Evolutionary conservation across 2,797 vertebrate species (phyloP).

Genomic region (Paedocypris micromegethes): DNA sequence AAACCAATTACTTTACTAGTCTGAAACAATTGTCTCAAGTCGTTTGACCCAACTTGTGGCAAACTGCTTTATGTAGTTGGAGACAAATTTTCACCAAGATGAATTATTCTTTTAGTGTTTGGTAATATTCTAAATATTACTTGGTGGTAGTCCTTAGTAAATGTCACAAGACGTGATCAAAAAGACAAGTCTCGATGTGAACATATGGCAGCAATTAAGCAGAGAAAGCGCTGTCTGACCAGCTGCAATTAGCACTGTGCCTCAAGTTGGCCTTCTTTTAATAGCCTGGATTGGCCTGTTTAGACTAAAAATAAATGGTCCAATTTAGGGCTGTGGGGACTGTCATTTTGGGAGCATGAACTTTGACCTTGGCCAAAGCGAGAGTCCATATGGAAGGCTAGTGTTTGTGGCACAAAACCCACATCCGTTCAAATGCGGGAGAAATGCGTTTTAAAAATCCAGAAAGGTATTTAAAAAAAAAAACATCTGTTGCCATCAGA

Average conservation of each 20-base stretch:
- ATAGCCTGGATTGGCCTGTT: conserved; percentile 76
- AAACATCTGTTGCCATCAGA: not conserved
- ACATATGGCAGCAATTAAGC: conserved; percentile 81
- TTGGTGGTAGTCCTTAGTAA: conserved; percentile 65
- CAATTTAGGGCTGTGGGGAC: conserved; percentile 68
- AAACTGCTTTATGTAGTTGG: conserved; percentile 34
- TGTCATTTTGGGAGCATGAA: conserved; percentile 69
- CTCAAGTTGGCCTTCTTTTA: conserved; percentile 81
- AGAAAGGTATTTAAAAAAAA: not conserved
- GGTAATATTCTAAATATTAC: not conserved
- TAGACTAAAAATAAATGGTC: conserved; percentile 83
- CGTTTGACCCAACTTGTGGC: conserved; percentile 52
- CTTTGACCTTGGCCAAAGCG: conserved; percentile 69
- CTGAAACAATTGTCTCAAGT: conserved; percentile 57
- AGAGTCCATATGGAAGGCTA: conserved; percentile 26
- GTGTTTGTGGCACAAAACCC: not conserved
- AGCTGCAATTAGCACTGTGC: conserved; percentile 78
- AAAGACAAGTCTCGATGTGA: conserved; percentile 57
- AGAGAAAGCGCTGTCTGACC: conserved; percentile 69
- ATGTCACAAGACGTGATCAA: conserved; percentile 41
- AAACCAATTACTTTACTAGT: conserved; percentile 71
- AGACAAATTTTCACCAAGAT: not conserved
- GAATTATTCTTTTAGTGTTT: not conserved
- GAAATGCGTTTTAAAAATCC: conserved; percentile 1
- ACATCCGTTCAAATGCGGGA: not conserved